Conservation (phyloP, 2,797 vertebrate genomes). For the Anguilla megastoma region DNA sequence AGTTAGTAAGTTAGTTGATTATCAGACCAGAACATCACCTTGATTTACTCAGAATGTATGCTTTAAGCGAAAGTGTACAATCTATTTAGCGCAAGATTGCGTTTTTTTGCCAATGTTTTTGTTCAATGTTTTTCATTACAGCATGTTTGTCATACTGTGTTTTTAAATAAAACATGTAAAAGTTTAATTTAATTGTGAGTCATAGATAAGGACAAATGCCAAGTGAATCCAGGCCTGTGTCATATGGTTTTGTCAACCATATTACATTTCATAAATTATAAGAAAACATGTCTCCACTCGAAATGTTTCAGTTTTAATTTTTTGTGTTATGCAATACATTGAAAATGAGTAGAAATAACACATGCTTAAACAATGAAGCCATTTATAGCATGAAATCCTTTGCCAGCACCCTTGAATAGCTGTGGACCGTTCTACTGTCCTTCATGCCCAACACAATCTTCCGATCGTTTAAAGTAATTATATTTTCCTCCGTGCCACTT, state of each 20-base stretch:
- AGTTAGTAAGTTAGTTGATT: not conserved
- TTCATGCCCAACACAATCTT: not conserved
- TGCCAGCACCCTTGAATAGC: not conserved
- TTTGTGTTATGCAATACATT: not conserved
- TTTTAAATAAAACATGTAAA: not conserved
- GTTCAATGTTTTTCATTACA: not conserved
- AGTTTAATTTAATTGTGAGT: constrained; percentile 1
- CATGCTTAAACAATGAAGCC: not conserved
- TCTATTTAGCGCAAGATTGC: not conserved
- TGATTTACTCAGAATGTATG: not conserved
- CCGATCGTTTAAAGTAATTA: constrained; percentile 12
- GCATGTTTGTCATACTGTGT: not conserved
- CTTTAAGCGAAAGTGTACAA: not conserved
- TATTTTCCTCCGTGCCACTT: not conserved
- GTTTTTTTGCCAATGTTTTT: not conserved
- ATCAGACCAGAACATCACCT: not conserved
- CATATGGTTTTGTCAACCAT: not conserved
- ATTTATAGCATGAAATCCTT: not conserved
- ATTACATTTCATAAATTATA: not conserved
- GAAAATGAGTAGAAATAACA: not conserved
- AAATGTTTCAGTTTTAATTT: not conserved
- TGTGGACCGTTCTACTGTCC: not conserved
- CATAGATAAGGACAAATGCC: not conserved
- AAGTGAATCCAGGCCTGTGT: not conserved
- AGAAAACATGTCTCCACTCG: not conserved